Evolutionary conservation across 2,113 vertebrate genomes (phyloP).

Genomic region (Pteruthius melanotis): DNA sequence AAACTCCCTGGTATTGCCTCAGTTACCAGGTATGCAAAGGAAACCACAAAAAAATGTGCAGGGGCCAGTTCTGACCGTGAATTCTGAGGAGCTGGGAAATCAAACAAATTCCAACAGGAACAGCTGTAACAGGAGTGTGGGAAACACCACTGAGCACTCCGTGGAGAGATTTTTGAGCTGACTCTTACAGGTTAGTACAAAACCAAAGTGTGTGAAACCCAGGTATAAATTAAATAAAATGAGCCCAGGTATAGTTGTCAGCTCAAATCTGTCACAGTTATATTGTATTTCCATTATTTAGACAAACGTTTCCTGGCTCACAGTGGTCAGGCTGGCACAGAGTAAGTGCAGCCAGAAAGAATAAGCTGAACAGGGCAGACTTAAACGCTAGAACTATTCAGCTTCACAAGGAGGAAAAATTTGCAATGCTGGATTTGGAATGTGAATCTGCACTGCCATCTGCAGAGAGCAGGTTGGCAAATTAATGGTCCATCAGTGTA

Average conservation of each 20-base stretch:
- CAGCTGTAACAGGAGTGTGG: not conserved
- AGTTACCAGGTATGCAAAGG: not conserved
- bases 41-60: not conserved
- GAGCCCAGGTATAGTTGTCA: not conserved
- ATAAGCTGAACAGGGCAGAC: not conserved
- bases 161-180: not conserved
- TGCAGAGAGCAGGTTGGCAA: not conserved
- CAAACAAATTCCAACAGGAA: not conserved
- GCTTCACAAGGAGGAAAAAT: not conserved
- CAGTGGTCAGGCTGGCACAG: not conserved
- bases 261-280: not conserved
- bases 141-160: fast-evolving
- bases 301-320: not conserved
- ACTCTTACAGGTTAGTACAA: not conserved
- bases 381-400: not conserved
- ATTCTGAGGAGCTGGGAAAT: not conserved
- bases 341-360: not conserved
- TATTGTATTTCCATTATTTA: not conserved
- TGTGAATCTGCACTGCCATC: constrained; percentile 3
- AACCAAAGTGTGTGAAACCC: not conserved
- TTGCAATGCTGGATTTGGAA: not conserved
- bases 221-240: not conserved
- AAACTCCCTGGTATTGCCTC: not conserved
- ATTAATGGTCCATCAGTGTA: not conserved
- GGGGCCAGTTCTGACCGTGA: not conserved